Evolutionary conservation across 2,888 invertebrate genomes (phyloP), one percentile per base, ranked within the genome.

Genomic region (Neocrepidodera transversa): DNA sequence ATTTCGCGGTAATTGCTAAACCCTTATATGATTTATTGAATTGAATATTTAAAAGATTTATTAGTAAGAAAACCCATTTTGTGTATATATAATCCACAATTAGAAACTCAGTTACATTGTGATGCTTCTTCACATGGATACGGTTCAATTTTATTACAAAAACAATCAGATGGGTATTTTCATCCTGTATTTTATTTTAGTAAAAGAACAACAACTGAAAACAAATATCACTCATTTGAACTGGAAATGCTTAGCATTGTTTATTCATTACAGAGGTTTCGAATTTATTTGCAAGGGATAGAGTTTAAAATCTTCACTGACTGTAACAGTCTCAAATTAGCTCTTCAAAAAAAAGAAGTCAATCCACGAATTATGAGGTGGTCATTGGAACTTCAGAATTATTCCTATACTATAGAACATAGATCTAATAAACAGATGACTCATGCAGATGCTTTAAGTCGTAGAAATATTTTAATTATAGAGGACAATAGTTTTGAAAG

Each of bases 401-500:
- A 14, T 43, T 20, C n/a, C 11, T 43, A 43, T 13, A n/a, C 7
- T 18, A 13, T 43, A 18, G 43, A 43, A 43, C 43, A 43, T 13
- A 20, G 43, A 48, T 64, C 10, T 67, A 68, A 60, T 20, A 14
- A 2, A 1, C 42, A 40, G 13, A 56, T 66, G 56, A 16, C 18
- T 2, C 64, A 62, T 49, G 63, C 53, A 7, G 66, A 66, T 43
- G 66, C 65, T 18, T 35, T 60, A 2, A 63, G 65, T 17, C 30
- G 30, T 30, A 7, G 30, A 30, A 30, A 30, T 30, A n/a, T 30
- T 30, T 30, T 30, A 30, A 10, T 30, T 7, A 30, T 30, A 30
- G 30, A 30, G n/a, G 30, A 30, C 10, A 30, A 30, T 30, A 30
- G 30, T 30, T 30, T 28, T 17, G 28, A 18, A 61, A 20, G 58